These are phyloP conservation scores for Geotrupes spiniger DNA, from an alignment of 2,888 invertebrate species.

Conservation along the genomic window DNA sequence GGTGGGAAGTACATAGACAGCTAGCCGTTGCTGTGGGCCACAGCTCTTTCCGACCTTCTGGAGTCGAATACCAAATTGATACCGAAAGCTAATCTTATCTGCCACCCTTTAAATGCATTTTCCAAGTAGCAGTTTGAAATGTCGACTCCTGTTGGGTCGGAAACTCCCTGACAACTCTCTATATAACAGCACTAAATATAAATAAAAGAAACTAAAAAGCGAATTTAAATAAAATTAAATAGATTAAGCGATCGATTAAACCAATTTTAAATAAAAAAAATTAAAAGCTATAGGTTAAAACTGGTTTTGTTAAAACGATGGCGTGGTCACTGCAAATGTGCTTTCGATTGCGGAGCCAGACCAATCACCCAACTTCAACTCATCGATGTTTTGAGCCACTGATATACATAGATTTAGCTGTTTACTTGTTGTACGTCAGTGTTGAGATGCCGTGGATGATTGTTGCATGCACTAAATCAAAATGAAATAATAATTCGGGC, in stretches of 20 bases:
- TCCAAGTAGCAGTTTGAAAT: conserved; percentile 46
- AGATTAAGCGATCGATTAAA: conserved; percentile 6
- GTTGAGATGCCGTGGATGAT: conserved; percentile 40
- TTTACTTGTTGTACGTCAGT: conserved; percentile 35
- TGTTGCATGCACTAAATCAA: conserved; percentile 44
- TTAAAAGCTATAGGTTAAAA: neutral
- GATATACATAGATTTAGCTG: conserved; percentile 21
- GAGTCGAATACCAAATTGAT: conserved; percentile 49
- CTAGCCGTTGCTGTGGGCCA: conserved; percentile 70
- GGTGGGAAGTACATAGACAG: conserved; percentile 57
- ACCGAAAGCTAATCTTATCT: conserved; percentile 35
- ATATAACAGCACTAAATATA: conserved; percentile 46
- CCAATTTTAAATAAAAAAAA: neutral
- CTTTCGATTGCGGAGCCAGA: conserved; percentile 21
- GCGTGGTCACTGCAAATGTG: conserved; percentile 43
- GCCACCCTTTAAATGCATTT: conserved; percentile 22
- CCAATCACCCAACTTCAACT: conserved; percentile 18
- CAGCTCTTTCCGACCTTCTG: conserved; percentile 50
- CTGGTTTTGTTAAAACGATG: conserved; percentile 32
- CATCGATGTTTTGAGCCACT: neutral
- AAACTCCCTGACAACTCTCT: conserved; percentile 50
- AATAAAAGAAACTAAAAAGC: conserved; percentile 13
- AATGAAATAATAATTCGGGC: conserved; percentile 27
- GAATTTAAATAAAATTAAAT: neutral
- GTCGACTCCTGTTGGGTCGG: conserved; percentile 49